These are phyloP conservation scores for Corvus cornix DNA, from an alignment of 2,113 vertebrate species.

Conservation along the genomic window DNA sequence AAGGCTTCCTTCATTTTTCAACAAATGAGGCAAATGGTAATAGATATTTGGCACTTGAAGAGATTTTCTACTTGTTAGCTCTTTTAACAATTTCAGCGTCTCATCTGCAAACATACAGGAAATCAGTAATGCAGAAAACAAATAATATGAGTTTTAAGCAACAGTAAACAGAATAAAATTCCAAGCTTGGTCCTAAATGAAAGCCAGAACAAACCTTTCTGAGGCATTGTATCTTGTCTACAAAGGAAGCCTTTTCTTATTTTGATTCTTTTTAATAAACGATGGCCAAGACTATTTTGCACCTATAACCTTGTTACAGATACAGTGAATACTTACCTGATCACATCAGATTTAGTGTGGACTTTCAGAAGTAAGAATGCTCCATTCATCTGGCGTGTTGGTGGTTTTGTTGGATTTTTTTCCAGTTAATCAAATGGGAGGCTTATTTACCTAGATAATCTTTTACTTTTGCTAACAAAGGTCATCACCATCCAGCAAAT, in stretches of 20 bases:
- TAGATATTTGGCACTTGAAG: constrained; percentile 99
- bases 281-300: neutral
- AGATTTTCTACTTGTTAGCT: constrained; percentile 89
- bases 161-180: neutral
- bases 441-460: neutral
- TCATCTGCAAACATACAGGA: constrained; percentile 80
- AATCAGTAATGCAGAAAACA: neutral
- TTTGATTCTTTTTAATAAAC: neutral
- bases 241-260: neutral
- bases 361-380: neutral
- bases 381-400: neutral
- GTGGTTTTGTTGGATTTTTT: neutral
- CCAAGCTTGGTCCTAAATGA: neutral
- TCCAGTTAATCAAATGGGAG: neutral
- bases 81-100: constrained; percentile 93
- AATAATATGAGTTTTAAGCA: neutral
- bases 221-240: neutral
- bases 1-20: constrained; percentile 95
- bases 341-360: neutral
- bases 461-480: neutral
- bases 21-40: constrained; percentile 97
- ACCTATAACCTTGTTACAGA: neutral
- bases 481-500: neutral
- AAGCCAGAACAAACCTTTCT: neutral
- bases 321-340: neutral